A percentile compares a stretch with the other conserved stretches of the same genome.
Evolutionary conservation across 2,113 vertebrate species (phyloP).

Genomic region (Nannobrachium achirus): DNA sequence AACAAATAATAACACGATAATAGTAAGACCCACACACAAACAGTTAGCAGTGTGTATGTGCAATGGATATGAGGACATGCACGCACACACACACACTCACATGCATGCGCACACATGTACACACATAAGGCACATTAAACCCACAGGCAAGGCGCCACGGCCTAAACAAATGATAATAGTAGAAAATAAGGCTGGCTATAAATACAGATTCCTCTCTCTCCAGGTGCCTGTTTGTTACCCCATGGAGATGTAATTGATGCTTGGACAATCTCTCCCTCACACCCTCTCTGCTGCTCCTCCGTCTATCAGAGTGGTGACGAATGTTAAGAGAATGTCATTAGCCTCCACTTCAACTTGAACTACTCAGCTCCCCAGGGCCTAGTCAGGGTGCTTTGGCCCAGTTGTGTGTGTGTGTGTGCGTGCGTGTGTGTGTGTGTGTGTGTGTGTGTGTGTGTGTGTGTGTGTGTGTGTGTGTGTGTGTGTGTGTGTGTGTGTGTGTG

Average conservation of each 20-base stretch:
- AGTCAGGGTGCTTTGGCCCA: neutral
- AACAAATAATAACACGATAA: too few species aligned
- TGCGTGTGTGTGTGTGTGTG: neutral
- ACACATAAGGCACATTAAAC: too few species aligned
- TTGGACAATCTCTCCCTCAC: slow-evolving; percentile 26
- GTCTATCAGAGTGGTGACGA: slow-evolving; percentile 17
- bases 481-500: too few species aligned
- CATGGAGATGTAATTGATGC: slow-evolving; percentile 55
- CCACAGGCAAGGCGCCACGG: neutral
- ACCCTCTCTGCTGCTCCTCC: neutral
- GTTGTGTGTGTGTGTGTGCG: neutral
- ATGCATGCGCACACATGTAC: too few species aligned
- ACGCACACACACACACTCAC: too few species aligned
- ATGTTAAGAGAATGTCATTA: slow-evolving; percentile 64
- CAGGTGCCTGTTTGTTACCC: slow-evolving; percentile 49
- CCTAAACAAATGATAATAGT: slow-evolving; percentile 51
- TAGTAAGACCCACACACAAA: too few species aligned
- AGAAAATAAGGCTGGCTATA: slow-evolving; percentile 43
- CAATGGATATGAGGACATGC: too few species aligned
- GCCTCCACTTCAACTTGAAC: slow-evolving; percentile 68
- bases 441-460: neutral
- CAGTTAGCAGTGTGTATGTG: too few species aligned
- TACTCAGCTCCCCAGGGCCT: slow-evolving; percentile 48
- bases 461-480: slow-evolving; percentile 2
- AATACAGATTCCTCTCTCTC: slow-evolving; percentile 40